A percentile compares a stretch with the other conserved stretches of the same genome.
Conservation (phyloP, 2,113 vertebrate species). For the Percopsis transmontana region DNA sequence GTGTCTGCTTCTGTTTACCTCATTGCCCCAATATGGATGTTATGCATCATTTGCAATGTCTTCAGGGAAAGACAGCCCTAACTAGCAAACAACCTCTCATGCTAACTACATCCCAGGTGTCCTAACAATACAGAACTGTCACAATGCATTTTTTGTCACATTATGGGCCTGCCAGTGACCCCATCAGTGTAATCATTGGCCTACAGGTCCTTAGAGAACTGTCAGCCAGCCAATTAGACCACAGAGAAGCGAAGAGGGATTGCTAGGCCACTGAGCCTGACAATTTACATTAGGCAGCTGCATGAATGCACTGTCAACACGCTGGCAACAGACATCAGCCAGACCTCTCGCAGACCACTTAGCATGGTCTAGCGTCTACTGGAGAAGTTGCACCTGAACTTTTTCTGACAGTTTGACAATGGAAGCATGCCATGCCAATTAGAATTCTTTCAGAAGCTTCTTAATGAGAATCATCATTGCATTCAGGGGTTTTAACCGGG, state of each 20-base stretch:
- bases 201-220: slow-evolving; percentile 33
- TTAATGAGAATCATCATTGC: slow-evolving; percentile 10
- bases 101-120: neutral
- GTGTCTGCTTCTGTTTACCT: slow-evolving; percentile 35
- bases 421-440: slow-evolving; percentile 24
- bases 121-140: slow-evolving; percentile 2
- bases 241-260: slow-evolving; percentile 13
- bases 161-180: slow-evolving; percentile 11
- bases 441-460: slow-evolving; percentile 17
- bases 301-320: slow-evolving; percentile 53
- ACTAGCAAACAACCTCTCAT: neutral
- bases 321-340: slow-evolving; percentile 28
- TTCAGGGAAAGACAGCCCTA: slow-evolving; percentile 1
- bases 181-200: slow-evolving; percentile 38
- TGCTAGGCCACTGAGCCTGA: slow-evolving; percentile 41
- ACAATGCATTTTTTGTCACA: slow-evolving; percentile 9
- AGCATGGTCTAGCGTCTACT: neutral
- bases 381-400: neutral
- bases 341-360: neutral
- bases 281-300: slow-evolving; percentile 43
- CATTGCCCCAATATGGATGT: neutral
- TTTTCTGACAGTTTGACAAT: slow-evolving; percentile 11
- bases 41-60: neutral
- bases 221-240: slow-evolving; percentile 44
- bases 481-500: slow-evolving; percentile 12